These are phyloP conservation scores for Sebastes hubbsi DNA, from an alignment of 2,797 vertebrate species.

Conservation along the genomic window DNA sequence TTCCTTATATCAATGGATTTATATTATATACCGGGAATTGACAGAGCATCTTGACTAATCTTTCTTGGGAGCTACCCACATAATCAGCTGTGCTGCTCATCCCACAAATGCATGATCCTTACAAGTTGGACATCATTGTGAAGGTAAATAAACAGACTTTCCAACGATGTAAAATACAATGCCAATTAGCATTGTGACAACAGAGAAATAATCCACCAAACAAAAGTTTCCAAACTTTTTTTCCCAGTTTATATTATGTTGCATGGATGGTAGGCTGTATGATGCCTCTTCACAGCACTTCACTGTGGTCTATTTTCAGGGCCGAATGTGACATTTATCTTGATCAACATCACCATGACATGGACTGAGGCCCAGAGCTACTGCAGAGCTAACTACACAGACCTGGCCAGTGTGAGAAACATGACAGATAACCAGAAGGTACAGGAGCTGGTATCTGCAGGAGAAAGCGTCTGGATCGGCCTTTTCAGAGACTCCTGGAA, in stretches of 20 bases:
- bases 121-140: too few species aligned
- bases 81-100: too few species aligned
- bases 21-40: not conserved
- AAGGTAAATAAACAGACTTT: too few species aligned
- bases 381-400: constrained; percentile 45
- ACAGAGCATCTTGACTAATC: too few species aligned
- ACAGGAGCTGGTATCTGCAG: fast-evolving
- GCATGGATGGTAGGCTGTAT: not conserved
- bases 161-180: too few species aligned
- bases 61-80: too few species aligned
- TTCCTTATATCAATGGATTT: not conserved
- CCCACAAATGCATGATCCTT: too few species aligned
- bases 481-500: constrained; percentile 41
- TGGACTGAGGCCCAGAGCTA: constrained; percentile 48
- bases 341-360: fast-evolving
- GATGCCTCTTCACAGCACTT: not conserved
- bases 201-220: too few species aligned
- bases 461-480: constrained; percentile 27
- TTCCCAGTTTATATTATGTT: not conserved
- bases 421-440: not conserved
- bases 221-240: too few species aligned
- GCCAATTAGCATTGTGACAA: too few species aligned
- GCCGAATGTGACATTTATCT: not conserved
- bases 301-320: constrained; percentile 8
- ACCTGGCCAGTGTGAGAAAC: constrained; percentile 50